Base-by-base conservation (phyloP, 2,888 invertebrate genomes). In the Dinocampus coccinellae region DNA sequence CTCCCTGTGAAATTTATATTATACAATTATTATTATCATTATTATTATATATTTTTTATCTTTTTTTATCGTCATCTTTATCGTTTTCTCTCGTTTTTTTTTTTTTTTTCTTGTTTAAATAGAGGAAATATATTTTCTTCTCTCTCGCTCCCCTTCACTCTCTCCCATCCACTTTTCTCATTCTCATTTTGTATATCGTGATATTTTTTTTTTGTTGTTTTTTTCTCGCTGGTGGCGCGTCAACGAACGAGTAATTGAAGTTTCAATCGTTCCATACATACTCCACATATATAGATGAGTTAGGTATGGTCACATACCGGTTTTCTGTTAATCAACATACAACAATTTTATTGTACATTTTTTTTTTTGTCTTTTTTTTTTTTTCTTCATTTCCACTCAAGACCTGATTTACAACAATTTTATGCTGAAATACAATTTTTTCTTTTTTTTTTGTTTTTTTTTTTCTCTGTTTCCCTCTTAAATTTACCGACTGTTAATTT, bases 211-310 rank as follows among this genome's bases (percentile, higher is more conserved):
- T 16, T 42, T 26, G 13, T 16, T 33, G 9, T 64, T 39, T 42
- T 64, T 64, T 52, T 64, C 29, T 26, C 53, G 26, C n/a, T 47
- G 47, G 16, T 47, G 34, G 34, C 53, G 34, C 52, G 53, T 65
- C 65, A 65, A 65, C 55, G 63, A 24, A 47, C 42, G 34, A 65
- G 55, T 65, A 65, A 65, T 65, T 65, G 53, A 65, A 65, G 65
- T 65, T 65, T 65, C 65, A 65, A 26, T 53, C 58, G 58, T n/a
- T 20, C n/a, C 55, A 11, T 22, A 65, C 33, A 55, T 55, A 55
- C n/a, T 3, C 7, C 47, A 47, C 47, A n/a, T 10, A 36, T 10
- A 9, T 10, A 36, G 1, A 36, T 10, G 16, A 16, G 47, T 47
- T 47, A 47, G 6, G 4, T 7, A 47, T 47, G 16, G 47, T 47